A percentile compares a stretch with the other conserved stretches of the same genome.
phyloP scores from a whole-genome alignment of 92 coral and sea anemone genomes.

The Epizoanthus ramosus region DNA sequence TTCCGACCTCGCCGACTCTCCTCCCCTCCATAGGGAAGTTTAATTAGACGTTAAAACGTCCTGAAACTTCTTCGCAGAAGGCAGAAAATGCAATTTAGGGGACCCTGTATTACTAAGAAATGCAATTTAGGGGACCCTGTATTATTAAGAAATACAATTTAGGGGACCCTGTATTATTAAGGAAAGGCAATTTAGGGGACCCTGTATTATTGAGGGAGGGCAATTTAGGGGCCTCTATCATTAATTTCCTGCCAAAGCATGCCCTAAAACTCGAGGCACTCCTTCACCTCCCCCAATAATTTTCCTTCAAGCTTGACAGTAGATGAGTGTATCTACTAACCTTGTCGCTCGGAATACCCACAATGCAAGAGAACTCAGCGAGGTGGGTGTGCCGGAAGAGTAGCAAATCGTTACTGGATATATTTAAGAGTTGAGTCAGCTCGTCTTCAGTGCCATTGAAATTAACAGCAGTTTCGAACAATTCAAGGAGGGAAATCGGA shows the following conservation, averaged over 20 bases:
- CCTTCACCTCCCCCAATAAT: not conserved
- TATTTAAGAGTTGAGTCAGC: conserved; percentile 16
- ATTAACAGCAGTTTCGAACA: conserved; percentile 7
- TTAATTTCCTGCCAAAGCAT: not conserved
- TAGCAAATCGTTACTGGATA: not conserved
- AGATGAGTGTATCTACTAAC: conserved; percentile 1
- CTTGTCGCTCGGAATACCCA: not conserved
- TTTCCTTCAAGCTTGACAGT: not conserved
- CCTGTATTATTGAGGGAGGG: too few relatives aligned
- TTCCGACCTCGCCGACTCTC: too few relatives aligned
- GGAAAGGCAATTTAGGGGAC: too few relatives aligned
- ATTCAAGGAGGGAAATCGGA: conserved; percentile 5
- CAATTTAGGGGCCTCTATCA: too few relatives aligned
- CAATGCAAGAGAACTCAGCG: conserved; percentile 16
- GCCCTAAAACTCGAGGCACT: not conserved
- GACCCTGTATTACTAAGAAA: too few relatives aligned
- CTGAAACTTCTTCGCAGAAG: too few relatives aligned
- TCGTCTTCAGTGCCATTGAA: not conserved
- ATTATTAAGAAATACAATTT: too few relatives aligned
- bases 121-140: too few relatives aligned
- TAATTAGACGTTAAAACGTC: too few relatives aligned
- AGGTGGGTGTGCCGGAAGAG: conserved; percentile 1
- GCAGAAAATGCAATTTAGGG: too few relatives aligned
- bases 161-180: too few relatives aligned
- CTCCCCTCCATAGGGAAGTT: too few relatives aligned